These are phyloP conservation scores for Sakesphorus luctuosus DNA, from an alignment of 2,113 vertebrate genomes.

Conservation along the genomic window DNA sequence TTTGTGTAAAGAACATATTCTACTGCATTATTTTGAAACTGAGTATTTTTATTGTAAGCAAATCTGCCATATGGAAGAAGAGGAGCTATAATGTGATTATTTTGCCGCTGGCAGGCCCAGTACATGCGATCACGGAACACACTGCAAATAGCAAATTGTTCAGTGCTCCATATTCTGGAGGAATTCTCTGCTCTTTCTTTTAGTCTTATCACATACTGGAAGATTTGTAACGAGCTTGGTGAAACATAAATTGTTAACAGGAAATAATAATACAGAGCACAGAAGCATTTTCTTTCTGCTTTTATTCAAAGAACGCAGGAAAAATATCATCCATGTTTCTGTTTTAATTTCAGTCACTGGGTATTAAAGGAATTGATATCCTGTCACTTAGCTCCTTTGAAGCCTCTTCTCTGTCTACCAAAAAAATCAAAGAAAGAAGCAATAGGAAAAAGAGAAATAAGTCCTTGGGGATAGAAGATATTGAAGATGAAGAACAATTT, in stretches of 20 bases:
- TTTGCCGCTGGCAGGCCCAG: not conserved
- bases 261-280: not conserved
- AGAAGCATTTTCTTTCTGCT: not conserved
- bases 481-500: conserved; percentile 75
- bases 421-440: conserved; percentile 74
- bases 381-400: conserved; percentile 77
- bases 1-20: not conserved
- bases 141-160: not conserved
- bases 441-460: conserved; percentile 76
- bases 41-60: not conserved
- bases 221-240: not conserved
- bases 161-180: not conserved
- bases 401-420: conserved; percentile 75
- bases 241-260: not conserved
- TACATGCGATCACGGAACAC: not conserved
- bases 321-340: not conserved
- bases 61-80: not conserved
- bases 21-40: not conserved
- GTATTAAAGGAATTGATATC: conserved; percentile 79
- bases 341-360: conserved; percentile 69
- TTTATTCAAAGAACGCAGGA: not conserved
- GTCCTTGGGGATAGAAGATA: conserved; percentile 76
- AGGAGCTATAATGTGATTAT: not conserved
- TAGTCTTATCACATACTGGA: not conserved
- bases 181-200: not conserved